A percentile compares a stretch with the other conserved stretches of the same genome.
phyloP scores from a whole-genome alignment of 2,888 invertebrate genomes.

The Drosophila mercatorum region DNA sequence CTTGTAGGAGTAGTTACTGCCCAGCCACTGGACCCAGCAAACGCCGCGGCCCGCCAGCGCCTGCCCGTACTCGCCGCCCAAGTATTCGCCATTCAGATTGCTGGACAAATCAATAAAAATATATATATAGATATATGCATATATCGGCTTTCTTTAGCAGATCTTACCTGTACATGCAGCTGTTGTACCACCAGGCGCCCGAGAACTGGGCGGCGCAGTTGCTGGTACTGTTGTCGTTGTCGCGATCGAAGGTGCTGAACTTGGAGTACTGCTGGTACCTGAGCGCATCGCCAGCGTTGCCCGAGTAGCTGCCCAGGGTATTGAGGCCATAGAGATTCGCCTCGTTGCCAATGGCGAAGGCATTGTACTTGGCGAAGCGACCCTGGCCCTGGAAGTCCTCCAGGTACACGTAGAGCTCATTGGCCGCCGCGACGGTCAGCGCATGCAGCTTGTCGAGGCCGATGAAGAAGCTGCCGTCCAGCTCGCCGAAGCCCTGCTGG shows the following conservation, averaged over 20 bases:
- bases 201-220: conserved; percentile 88
- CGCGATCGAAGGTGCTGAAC: conserved; percentile 88
- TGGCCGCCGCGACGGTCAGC: conserved; percentile 74
- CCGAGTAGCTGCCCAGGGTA: conserved; percentile 87
- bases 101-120: conserved; percentile 76
- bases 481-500: conserved; percentile 89
- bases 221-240: conserved; percentile 88
- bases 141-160: background rate
- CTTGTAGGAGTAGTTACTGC: conserved; percentile 80
- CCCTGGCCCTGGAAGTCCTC: conserved; percentile 87
- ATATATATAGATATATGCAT: background rate
- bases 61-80: conserved; percentile 85
- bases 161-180: conserved; percentile 87
- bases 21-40: conserved; percentile 85
- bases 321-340: conserved; percentile 88
- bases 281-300: conserved; percentile 88
- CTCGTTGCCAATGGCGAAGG: conserved; percentile 88
- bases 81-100: conserved; percentile 89
- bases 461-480: conserved; percentile 89
- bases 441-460: conserved; percentile 88
- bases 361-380: conserved; percentile 87
- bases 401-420: conserved; percentile 87
- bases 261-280: conserved; percentile 88
- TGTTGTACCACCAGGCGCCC: conserved; percentile 91
- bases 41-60: conserved; percentile 76